Percentiles rank a stretch among this genome's conserved stretches.
Conservation (phyloP, 23 tunicate species). For the Clavelina lepadiformis region DNA sequence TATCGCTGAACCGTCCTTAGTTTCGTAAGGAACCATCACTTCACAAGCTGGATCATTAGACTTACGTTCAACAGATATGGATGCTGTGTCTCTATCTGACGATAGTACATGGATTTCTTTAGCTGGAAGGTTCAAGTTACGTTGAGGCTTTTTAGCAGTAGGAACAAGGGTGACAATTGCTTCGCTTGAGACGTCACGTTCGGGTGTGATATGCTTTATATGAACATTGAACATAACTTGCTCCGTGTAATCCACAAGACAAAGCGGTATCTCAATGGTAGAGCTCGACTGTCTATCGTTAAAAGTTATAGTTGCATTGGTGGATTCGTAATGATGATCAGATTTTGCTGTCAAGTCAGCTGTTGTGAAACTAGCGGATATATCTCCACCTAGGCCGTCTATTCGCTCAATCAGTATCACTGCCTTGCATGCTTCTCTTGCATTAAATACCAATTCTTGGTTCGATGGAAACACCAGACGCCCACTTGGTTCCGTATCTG, state of each 20-base stretch:
- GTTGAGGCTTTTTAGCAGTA: no score
- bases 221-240: no score
- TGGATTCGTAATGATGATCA: constrained; percentile 8
- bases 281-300: neutral
- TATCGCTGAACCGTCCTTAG: constrained; percentile 31
- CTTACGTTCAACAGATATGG: constrained; percentile 10
- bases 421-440: neutral
- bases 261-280: no score
- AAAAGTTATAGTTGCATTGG: neutral
- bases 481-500: constrained; percentile 29
- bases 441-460: neutral
- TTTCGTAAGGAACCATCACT: constrained; percentile 12
- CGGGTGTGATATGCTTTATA: no score
- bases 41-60: constrained; percentile 16
- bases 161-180: no score
- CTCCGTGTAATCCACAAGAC: no score
- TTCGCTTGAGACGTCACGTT: no score
- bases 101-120: neutral
- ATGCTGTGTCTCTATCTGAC: constrained; percentile 5
- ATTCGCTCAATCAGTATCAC: neutral
- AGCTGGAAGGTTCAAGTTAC: no score
- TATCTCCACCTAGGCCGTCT: constrained; percentile 18
- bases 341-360: constrained; percentile 4
- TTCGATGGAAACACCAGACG: neutral
- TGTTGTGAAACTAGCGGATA: constrained; percentile 4